phyloP scores from a whole-genome alignment of 2,888 invertebrate genomes.

The Nomada goodeniana region DNA sequence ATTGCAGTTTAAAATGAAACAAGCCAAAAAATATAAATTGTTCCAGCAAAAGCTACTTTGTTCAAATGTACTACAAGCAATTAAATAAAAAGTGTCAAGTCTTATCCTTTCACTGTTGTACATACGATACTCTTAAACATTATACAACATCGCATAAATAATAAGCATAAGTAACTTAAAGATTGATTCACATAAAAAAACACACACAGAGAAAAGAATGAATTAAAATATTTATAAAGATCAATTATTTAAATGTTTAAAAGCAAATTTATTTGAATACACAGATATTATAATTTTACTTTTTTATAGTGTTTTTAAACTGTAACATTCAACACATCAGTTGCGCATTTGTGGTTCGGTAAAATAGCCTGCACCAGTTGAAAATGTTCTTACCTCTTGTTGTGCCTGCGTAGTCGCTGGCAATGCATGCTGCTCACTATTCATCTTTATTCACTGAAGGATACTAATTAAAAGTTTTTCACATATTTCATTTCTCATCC shows the following conservation, averaged over 20 bases:
- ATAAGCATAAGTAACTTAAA: conserved; percentile 14
- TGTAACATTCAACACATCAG: conserved; percentile 32
- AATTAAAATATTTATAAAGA: not conserved
- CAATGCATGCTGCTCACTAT: conserved; percentile 84
- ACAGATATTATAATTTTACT: not conserved
- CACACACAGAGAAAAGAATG: conserved; percentile 6
- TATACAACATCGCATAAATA: conserved; percentile 15
- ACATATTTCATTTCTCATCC: conserved; percentile 77
- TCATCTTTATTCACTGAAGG: conserved; percentile 82
- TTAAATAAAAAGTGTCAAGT: conserved; percentile 27
- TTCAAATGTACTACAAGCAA: conserved; percentile 56
- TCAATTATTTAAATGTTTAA: not conserved
- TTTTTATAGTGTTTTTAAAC: conserved; percentile 9
- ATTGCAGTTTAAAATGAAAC: conserved; percentile 21
- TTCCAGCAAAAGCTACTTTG: conserved; percentile 60
- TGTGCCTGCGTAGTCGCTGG: conserved; percentile 84
- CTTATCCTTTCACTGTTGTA: conserved; percentile 19
- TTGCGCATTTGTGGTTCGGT: conserved; percentile 79
- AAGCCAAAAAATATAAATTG: conserved; percentile 45
- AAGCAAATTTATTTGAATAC: conserved; percentile 7
- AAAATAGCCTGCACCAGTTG: conserved; percentile 67
- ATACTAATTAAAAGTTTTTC: conserved; percentile 74
- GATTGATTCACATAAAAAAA: conserved; percentile 3
- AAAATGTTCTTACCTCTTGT: conserved; percentile 80
- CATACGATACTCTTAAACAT: conserved; percentile 9